Evolutionary conservation across 2,113 vertebrate genomes (phyloP).

Genomic region (Pygoscelis adeliae): DNA sequence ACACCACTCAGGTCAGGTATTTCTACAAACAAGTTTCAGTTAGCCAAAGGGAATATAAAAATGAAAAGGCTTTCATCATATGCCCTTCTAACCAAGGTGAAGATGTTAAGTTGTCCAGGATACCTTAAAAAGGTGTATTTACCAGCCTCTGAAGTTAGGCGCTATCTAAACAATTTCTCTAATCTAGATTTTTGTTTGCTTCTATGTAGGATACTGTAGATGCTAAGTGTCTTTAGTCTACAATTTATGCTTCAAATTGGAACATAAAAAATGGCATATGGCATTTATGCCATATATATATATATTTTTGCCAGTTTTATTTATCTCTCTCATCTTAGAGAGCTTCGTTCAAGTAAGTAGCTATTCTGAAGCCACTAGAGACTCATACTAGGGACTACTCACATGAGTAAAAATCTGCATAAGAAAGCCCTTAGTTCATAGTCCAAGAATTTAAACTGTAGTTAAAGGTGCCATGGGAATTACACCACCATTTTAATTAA

Average conservation of each 20-base stretch:
- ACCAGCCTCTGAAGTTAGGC: background rate
- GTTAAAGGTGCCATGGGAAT: constrained; percentile 66
- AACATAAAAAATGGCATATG: background rate
- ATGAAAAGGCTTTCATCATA: background rate
- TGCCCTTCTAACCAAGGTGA: background rate
- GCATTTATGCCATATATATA: background rate
- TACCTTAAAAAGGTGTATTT: background rate
- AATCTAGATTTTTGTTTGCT: background rate
- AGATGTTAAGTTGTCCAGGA: background rate
- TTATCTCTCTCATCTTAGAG: background rate
- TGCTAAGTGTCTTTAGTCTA: background rate
- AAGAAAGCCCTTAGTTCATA: constrained; percentile 58
- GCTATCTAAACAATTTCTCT: background rate
- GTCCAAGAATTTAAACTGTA: constrained; percentile 60
- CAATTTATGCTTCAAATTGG: background rate
- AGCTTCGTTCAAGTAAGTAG: constrained; percentile 37
- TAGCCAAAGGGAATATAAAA: background rate
- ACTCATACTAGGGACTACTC: constrained; percentile 9
- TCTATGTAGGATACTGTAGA: background rate
- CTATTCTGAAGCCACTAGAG: constrained; percentile 25
- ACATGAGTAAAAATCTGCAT: constrained; percentile 42
- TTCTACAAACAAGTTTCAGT: background rate
- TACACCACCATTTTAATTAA: constrained; percentile 71
- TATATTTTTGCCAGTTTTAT: constrained; percentile 3
- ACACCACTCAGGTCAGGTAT: background rate